Base-by-base conservation (phyloP, 2,113 vertebrate genomes). In the Pangasianodon hypophthalmus region DNA sequence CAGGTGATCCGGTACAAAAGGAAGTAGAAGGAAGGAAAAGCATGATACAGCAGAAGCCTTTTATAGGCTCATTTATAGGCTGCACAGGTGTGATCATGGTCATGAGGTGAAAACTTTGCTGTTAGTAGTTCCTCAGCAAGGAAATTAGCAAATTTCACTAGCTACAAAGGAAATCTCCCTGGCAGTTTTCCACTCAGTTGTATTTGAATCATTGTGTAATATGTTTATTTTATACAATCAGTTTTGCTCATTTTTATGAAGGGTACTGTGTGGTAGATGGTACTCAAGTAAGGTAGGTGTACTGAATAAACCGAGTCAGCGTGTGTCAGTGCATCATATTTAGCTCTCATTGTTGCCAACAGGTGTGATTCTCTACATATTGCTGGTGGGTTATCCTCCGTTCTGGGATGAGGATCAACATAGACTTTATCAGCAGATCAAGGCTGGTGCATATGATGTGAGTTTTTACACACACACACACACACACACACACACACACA, bases 351-450 rank as follows among this genome's bases (percentile, higher is more conserved):
- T 71, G 64, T 93, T 92, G 91, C 89, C 32, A 89, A 24, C 92
- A 98, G 97, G 97, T 91, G 97, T 98, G 91, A 97, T 98, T 92
- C 96, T 98, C 26, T 98, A 98, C 86, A 98, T 98, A 80, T 96
- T 98, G 6, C 93, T 98, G 94, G 97, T 98, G 93, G 97, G 97
- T 58, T 98, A 98, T 69, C 97, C 97, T 89, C 97, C 97, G 0
- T 98, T 97, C 95, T 97, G 97, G 97, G 97, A 98, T 90, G 97
- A 98, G 93, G 97, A 98, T 93, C 97, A 98, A 88, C 97, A 98
- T 92, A 95, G 97, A 91, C 97, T 98, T 50, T 98, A 98, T 71
- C 97, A 98, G 92, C 97, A 98, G 92, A 98, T 97, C 92, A 98
- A 98, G 92, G 97, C 97, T 90, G 97, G 97, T 77, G 97, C 97